Base-by-base conservation (phyloP, 1,140 invertebrate species). In the Asobara japonica region DNA sequence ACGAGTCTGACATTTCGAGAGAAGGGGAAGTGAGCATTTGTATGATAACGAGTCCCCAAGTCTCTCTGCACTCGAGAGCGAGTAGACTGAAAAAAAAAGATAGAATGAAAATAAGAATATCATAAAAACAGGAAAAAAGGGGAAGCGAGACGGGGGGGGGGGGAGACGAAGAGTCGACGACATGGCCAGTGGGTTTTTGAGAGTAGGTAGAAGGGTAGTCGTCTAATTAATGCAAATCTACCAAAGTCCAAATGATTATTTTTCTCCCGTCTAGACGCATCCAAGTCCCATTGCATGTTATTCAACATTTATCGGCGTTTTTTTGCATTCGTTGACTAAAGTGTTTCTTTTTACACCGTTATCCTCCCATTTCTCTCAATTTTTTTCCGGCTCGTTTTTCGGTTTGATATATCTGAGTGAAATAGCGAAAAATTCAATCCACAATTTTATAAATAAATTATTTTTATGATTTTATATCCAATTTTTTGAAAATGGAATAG, bases 181-280 rank as follows among this genome's bases (percentile, higher is more conserved):
- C 38, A 41, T 51, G 62, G 20, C 60, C 16, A 61, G 29, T 56
- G 48, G 36, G 65, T 66, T 68, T 68, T 29, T 27, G 69, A 71
- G 69, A 64, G 56, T 41, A 13, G 36, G 41, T 29, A 7, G 30
- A 51, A 31, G 45, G 62, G 64, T 64, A 64, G 30, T 48, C 69
- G 16, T 31, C n/a, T 78, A 84, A 82, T 81, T 74, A 83, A 84
- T 86, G 83, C 82, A 85, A 86, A 86, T 84, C 80, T 82, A 84
- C 83, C 78, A 81, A 85, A 86, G 84, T 84, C 76, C 80, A 80
- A 83, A 85, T 85, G 78, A 85, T 86, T 85, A 85, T 85, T 86
- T 85, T 82, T 56, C 51, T 56, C 51, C 51, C 22, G 84, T 86
- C 84, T 85, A 86, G 83, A 86, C 84, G 76, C 82, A 81, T 84